Evolutionary conservation across 2,113 vertebrate species (phyloP).

Genomic region (Deroptyus accipitrinus): DNA sequence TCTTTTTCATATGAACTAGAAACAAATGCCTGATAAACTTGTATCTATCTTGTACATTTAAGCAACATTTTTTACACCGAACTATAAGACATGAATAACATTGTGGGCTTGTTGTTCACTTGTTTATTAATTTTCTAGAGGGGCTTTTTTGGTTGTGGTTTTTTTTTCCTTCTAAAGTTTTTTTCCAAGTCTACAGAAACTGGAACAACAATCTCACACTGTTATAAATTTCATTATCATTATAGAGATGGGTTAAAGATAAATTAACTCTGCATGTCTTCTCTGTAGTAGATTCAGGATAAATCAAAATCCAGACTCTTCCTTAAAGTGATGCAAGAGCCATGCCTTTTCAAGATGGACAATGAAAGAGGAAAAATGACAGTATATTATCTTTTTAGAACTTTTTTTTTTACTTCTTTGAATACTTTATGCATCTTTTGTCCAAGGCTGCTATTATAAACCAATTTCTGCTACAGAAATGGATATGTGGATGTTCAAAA

Average conservation of each 20-base stretch:
- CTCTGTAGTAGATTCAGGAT: neutral
- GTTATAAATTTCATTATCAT: neutral
- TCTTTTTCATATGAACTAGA: neutral
- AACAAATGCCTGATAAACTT: neutral
- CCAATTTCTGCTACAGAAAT: slow-evolving; percentile 27
- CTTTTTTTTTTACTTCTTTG: neutral
- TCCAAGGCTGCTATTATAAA: slow-evolving; percentile 19
- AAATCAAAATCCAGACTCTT: neutral
- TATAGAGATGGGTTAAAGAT: neutral
- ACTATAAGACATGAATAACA: neutral
- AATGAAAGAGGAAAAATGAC: neutral
- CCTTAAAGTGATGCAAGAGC: neutral
- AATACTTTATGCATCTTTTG: neutral
- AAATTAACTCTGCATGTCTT: neutral
- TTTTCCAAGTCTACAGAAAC: neutral
- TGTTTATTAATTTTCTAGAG: neutral
- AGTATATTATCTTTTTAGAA: neutral
- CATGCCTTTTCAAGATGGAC: neutral
- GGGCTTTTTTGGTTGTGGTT: neutral
- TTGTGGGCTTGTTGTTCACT: neutral
- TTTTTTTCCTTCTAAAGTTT: neutral
- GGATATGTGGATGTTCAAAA: slow-evolving; percentile 1
- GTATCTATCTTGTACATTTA: neutral
- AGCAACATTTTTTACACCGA: neutral
- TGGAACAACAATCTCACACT: neutral